Base-by-base conservation (phyloP, 2,113 vertebrate species). In the Phaethornis superciliosus region DNA sequence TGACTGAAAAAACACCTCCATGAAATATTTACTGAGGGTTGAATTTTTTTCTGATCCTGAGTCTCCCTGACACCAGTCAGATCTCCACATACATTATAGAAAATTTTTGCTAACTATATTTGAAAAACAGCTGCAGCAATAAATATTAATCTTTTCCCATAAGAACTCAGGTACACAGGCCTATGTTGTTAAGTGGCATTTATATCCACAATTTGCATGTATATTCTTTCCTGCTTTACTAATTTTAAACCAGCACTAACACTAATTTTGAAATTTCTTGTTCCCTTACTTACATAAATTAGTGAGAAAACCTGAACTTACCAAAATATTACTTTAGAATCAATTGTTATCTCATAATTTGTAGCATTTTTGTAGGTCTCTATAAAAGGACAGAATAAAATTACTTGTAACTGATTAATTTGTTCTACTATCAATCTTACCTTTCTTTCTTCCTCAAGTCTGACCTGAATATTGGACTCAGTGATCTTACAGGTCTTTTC, bases 111-210 rank as follows among this genome's bases (percentile, higher is more conserved):
- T 28, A 30, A 49, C 60, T 85, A 37, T 47, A 85, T 88, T 94
- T 83, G 93, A 71, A 55, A 94, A 95, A 72, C 83, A 76, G 14
- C 35, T 75, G 44, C 91, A 85, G 7, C 40, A 88, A 71, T 79
- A 95, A 91, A 56, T 65, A 81, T 58, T 92, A 90, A 37, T 88
- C 27, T 90, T 81, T 89, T 83, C 65, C 84, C 52, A 77, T 83
- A 72, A 92, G 24, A 92, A 90, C 44, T 49, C 75, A 59, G 63
- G 37, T 44, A 52, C 52, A 77, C 22, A 37, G 17, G 21, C 42
- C 65, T 62, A 35, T 58, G 17, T 8, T 69, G 17, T n/a, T 10
- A 95, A 85, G 40, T 47, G 76, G 15, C 8, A 19, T 47, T 95
- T 88, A 84, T 81, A 72, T 2, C 24, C 71, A 59, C 42, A 18